A percentile compares a stretch with the other conserved stretches of the same genome.
Evolutionary conservation across 2,888 invertebrate genomes (phyloP).

Genomic region (Ophioninae sp.): DNA sequence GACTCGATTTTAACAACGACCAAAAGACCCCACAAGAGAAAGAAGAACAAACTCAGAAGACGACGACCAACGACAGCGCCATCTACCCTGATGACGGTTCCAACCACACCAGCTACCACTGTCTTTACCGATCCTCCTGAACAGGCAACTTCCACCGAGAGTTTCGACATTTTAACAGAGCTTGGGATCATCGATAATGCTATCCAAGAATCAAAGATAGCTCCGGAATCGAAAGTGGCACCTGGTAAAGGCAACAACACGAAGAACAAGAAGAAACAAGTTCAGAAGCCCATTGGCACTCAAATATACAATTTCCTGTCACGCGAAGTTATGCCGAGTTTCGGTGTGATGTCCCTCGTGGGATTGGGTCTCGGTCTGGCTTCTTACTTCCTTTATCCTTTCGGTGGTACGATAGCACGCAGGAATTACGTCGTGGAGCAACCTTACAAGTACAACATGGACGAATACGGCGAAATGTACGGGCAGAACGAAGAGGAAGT

Average conservation of each 20-base stretch:
- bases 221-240: slow-evolving; percentile 76
- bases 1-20: slow-evolving; percentile 77
- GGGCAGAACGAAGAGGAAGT: slow-evolving; percentile 90
- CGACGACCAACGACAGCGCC: slow-evolving; percentile 82
- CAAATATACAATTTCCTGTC: slow-evolving; percentile 90
- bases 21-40: slow-evolving; percentile 82
- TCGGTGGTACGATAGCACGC: slow-evolving; percentile 84
- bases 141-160: slow-evolving; percentile 31
- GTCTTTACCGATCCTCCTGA: slow-evolving; percentile 49
- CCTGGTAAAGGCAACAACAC: slow-evolving; percentile 80
- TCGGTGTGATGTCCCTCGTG: slow-evolving; percentile 88
- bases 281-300: slow-evolving; percentile 85
- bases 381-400: slow-evolving; percentile 90
- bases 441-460: slow-evolving; percentile 85
- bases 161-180: slow-evolving; percentile 54
- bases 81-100: slow-evolving; percentile 65
- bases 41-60: slow-evolving; percentile 83
- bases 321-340: slow-evolving; percentile 91
- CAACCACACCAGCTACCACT: slow-evolving; percentile 44
- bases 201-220: slow-evolving; percentile 80
- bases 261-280: slow-evolving; percentile 82
- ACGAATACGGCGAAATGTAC: slow-evolving; percentile 86
- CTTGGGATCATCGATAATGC: slow-evolving; percentile 65
- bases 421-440: slow-evolving; percentile 84
- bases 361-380: slow-evolving; percentile 90